Evolutionary conservation across 1,140 invertebrate species (phyloP).

Genomic region (Forficula auricularia): DNA sequence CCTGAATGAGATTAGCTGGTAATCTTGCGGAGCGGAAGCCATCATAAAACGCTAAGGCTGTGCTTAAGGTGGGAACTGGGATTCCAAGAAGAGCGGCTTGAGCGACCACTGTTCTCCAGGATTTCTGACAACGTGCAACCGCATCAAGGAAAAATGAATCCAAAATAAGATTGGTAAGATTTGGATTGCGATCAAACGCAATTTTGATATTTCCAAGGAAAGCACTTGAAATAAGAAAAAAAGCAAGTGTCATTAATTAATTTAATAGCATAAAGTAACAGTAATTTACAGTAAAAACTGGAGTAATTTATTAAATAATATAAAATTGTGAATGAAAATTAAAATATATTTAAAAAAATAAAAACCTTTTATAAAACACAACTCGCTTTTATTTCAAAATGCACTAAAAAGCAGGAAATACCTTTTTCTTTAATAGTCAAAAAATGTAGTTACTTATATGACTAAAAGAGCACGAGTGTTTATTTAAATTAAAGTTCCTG

Average conservation of each 20-base stretch:
- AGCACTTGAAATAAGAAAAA: conserved; percentile 35
- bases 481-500: too few species aligned
- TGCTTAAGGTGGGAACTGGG: conserved; percentile 78
- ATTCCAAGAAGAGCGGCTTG: conserved; percentile 54
- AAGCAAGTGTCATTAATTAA: neutral
- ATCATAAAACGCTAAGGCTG: conserved; percentile 93
- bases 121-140: conserved; percentile 57
- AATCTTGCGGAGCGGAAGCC: conserved; percentile 67
- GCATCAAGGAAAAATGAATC: conserved; percentile 88
- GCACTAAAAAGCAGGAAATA: too few species aligned
- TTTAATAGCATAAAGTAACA: too few species aligned
- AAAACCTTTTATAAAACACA: too few species aligned
- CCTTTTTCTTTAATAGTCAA: too few species aligned
- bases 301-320: too few species aligned
- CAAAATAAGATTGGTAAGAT: conserved; percentile 76
- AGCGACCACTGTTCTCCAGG: conserved; percentile 41
- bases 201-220: conserved; percentile 95
- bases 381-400: too few species aligned
- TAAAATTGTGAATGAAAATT: too few species aligned
- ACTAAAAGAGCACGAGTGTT: too few species aligned
- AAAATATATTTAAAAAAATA: too few species aligned
- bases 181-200: conserved; percentile 84
- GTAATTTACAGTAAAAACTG: too few species aligned
- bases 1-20: conserved; percentile 84
- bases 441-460: too few species aligned